Evolutionary conservation across 2,797 vertebrate genomes (phyloP).

Genomic region (Myotis myotis): DNA sequence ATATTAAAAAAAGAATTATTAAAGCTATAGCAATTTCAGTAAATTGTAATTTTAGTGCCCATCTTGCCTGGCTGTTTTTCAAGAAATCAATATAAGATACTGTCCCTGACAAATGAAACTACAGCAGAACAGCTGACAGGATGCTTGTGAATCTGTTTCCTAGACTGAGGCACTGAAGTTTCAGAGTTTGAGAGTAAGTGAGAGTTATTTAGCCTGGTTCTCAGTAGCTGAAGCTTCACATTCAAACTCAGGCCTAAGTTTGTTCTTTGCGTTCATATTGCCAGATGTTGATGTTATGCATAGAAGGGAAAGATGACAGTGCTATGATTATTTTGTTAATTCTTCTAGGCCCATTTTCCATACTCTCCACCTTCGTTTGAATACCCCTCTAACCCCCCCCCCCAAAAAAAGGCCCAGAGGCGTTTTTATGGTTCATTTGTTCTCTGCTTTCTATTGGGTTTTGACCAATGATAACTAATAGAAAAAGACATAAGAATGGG

Average conservation of each 20-base stretch:
- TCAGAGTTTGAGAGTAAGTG: background rate
- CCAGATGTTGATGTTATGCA: too few species aligned
- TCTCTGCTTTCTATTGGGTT: background rate
- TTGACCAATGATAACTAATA: background rate
- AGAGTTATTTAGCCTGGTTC: background rate
- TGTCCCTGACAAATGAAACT: background rate
- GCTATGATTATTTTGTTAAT: background rate
- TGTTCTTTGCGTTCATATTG: background rate
- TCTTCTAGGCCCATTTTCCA: background rate
- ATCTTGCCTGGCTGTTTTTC: conserved; percentile 24
- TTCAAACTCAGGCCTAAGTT: background rate
- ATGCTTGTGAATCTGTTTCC: background rate
- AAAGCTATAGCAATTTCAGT: conserved; percentile 2
- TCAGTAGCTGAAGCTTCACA: background rate
- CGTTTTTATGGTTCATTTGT: background rate
- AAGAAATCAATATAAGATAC: conserved; percentile 40
- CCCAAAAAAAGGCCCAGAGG: background rate
- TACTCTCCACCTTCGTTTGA: background rate
- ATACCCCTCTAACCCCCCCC: background rate
- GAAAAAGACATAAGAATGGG: background rate
- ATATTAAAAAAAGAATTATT: background rate
- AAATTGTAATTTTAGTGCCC: conserved; percentile 51
- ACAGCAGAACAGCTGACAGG: background rate
- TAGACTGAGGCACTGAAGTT: background rate
- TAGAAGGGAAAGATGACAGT: background rate